Percentiles rank a stretch among this genome's conserved stretches.
phyloP scores from a whole-genome alignment of 2,113 vertebrate genomes.

The Saccopteryx leptura region DNA sequence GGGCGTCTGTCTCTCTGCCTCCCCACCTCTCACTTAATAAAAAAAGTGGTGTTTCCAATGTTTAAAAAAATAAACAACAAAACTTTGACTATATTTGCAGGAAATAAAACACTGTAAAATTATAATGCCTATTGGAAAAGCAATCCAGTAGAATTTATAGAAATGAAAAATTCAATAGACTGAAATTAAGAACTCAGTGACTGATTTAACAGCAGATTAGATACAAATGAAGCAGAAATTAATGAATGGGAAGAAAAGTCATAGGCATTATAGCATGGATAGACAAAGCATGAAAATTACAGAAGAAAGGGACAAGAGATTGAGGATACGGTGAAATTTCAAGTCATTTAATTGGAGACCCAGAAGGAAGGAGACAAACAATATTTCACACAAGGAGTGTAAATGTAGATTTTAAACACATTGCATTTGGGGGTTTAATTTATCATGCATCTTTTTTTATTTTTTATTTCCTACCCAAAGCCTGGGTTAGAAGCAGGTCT shows the following conservation, averaged over 20 bases:
- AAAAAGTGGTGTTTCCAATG: background rate
- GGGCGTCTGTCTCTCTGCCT: too few species aligned
- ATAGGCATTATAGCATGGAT: background rate
- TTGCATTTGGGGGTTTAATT: background rate
- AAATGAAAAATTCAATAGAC: background rate
- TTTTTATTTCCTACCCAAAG: background rate
- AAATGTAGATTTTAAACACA: background rate
- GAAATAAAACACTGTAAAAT: background rate
- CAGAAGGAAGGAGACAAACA: background rate
- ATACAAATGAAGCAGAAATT: background rate
- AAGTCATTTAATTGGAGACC: background rate
- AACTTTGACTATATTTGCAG: background rate
- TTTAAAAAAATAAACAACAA: background rate
- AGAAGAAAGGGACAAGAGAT: background rate
- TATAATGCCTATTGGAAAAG: background rate
- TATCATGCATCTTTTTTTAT: background rate
- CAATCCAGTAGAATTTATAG: background rate
- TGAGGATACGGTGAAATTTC: background rate
- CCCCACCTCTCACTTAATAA: background rate
- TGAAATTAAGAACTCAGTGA: background rate
- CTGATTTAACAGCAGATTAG: background rate
- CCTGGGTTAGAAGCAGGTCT: background rate
- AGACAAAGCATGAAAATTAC: background rate
- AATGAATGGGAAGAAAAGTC: background rate
- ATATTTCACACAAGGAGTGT: background rate